Base-by-base conservation (phyloP, 2,888 invertebrate species). In the Cenopis cana region DNA sequence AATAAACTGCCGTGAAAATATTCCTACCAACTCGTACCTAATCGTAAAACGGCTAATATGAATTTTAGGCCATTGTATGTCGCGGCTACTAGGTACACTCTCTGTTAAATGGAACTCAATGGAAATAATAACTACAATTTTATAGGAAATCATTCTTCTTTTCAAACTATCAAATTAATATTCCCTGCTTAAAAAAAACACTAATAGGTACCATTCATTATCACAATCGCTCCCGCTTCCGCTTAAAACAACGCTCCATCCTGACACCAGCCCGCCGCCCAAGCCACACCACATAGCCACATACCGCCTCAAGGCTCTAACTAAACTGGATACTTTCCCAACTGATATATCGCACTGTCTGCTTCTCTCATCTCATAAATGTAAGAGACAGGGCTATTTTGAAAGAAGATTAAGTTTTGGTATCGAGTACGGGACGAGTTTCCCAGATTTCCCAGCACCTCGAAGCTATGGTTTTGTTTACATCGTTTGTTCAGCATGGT, bases 381-480 rank as follows among this genome's bases (percentile, higher is more conserved):
- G 52, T 14, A 20, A 36, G 33, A 38, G 64, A 64, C 11, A n/a
- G 20, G 6, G 10, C 12, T 38, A 14, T 11, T 0, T 20, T 18
- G 20, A 50, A 60, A 62, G 62, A n/a, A 10, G n/a, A 62, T 18
- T 11, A 33, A 50, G 33, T 62, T 3, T 52, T 62, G 9, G 50
- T 62, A 17, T 55, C 14, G n/a, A n/a, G 20, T 24, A 38, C n/a
- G n/a, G n/a, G n/a, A 46, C n/a, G n/a, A 33, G 36, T 38, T 20
- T 18, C 10, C 64, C 38, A 14, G n/a, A 49, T 46, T 12, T 36
- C 38, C 20, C 17, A 24, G 36, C 55, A 36, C 8, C 46, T 55
- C 46, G 52, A 38, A 38, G 56, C 69, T 41, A 57, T 41, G 52
- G 57, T 59, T 65, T 36, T 71, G 71, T 71, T 71, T 71, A 71